Percentiles rank a stretch among this genome's conserved stretches.
phyloP scores from a whole-genome alignment of 1,140 invertebrate genomes.

The Drosophila chauvacae region DNA sequence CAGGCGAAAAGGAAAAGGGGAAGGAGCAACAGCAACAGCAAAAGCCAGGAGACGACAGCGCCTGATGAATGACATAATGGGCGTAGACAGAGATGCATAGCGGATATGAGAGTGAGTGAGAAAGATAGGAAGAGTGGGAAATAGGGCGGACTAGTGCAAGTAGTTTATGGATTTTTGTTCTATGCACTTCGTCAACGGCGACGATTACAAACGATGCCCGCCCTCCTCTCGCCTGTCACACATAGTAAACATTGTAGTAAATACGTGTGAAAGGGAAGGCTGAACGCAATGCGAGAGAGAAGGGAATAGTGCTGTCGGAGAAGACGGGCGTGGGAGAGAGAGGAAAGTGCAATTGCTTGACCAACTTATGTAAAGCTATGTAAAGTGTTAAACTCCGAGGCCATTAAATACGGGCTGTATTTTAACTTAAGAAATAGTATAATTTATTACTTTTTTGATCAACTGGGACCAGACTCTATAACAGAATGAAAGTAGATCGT shows the following conservation, averaged over 20 bases:
- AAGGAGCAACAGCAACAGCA: conserved; percentile 33
- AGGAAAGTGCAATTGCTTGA: conserved; percentile 19
- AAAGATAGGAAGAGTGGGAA: not conserved
- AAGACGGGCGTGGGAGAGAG: not conserved
- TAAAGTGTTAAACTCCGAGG: not conserved
- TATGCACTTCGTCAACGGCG: conserved; percentile 38
- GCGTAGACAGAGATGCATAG: conserved; percentile 35
- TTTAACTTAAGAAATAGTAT: not conserved
- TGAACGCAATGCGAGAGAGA: conserved; percentile 4
- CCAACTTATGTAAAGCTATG: conserved; percentile 25
- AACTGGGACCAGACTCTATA: not conserved
- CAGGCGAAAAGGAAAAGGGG: conserved; percentile 53
- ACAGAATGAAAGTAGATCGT: conserved; percentile 5
- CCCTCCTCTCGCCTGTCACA: conserved; percentile 49
- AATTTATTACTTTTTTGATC: not conserved
- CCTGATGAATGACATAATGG: conserved; percentile 80
- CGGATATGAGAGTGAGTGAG: not conserved
- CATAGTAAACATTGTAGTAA: conserved; percentile 82
- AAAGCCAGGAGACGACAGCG: conserved; percentile 19
- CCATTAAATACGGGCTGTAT: not conserved
- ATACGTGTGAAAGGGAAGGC: conserved; percentile 50
- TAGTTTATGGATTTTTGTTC: conserved; percentile 78
- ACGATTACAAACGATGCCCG: conserved; percentile 25
- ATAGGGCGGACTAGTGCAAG: conserved; percentile 45
- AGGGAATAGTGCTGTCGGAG: not conserved